phyloP scores from a whole-genome alignment of 2,113 vertebrate genomes.

The Hyperopisus bebe region DNA sequence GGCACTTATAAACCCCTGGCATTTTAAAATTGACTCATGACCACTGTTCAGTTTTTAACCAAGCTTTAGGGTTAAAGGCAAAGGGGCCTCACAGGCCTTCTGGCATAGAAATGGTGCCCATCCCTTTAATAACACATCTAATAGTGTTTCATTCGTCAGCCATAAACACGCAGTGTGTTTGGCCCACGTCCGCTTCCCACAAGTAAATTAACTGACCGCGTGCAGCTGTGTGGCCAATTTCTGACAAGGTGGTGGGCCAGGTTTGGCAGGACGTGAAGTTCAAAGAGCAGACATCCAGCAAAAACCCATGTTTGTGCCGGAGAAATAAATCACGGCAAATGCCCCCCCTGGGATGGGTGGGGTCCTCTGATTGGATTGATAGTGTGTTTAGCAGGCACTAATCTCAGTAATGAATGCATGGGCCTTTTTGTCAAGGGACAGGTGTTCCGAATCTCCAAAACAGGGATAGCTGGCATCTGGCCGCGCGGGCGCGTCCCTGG shows the following conservation, averaged over 20 bases:
- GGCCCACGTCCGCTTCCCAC: not conserved
- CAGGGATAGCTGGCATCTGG: too few species aligned
- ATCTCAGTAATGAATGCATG: not conserved
- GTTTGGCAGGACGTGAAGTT: not conserved
- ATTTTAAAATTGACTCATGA: not conserved
- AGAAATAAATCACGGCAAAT: not conserved
- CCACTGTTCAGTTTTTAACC: not conserved
- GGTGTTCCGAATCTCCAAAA: not conserved
- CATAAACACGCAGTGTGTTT: not conserved
- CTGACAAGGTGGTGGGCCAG: not conserved
- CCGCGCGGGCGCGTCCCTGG: not conserved
- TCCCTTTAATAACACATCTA: not conserved
- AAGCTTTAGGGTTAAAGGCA: not conserved
- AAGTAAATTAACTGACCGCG: constrained; percentile 6
- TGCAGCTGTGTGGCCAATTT: constrained; percentile 5
- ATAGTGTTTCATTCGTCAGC: not conserved
- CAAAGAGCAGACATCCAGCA: not conserved
- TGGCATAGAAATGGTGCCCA: not conserved
- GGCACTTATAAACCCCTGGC: not conserved
- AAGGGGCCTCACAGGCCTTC: not conserved
- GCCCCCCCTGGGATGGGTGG: not conserved
- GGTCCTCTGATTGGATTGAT: not conserved
- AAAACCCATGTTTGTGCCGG: not conserved
- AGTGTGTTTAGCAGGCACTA: not conserved
- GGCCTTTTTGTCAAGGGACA: not conserved